These are phyloP conservation scores for Agonopterix arenella DNA, from an alignment of 2,888 invertebrate genomes.

Conservation along the genomic window DNA sequence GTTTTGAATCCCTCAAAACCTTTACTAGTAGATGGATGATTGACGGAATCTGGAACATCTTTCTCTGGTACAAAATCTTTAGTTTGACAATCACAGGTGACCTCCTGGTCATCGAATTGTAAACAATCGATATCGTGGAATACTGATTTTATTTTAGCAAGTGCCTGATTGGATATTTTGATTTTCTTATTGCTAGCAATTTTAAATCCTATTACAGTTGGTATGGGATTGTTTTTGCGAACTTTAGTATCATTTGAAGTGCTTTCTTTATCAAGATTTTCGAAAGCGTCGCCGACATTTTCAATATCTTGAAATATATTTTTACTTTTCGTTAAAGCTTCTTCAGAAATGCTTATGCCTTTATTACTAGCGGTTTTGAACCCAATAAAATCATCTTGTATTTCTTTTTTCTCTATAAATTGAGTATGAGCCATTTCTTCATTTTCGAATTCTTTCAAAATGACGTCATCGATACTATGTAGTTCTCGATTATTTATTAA, in stretches of 20 bases:
- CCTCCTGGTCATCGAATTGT: not conserved
- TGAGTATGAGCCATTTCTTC: constrained; percentile 30
- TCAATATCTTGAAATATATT: constrained; percentile 33
- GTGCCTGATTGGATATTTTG: constrained; percentile 29
- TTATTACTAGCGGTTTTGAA: constrained; percentile 38
- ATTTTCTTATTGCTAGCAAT: constrained; percentile 49
- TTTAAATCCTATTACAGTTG: constrained; percentile 30
- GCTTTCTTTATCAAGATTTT: too few relatives aligned
- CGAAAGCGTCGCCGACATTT: constrained; percentile 18
- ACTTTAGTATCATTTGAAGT: too few relatives aligned
- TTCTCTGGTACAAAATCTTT: too few relatives aligned
- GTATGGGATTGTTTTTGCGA: too few relatives aligned
- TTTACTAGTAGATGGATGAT: too few relatives aligned
- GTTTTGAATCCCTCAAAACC: too few relatives aligned
- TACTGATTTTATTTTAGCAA: constrained; percentile 24
- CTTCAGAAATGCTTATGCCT: constrained; percentile 27
- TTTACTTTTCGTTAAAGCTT: constrained; percentile 34
- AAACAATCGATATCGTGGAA: constrained; percentile 24
- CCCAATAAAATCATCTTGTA: constrained; percentile 3
- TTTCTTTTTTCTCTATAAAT: constrained; percentile 17
- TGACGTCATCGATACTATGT: constrained; percentile 10
- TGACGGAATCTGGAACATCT: too few relatives aligned
- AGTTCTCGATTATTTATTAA: too few relatives aligned
- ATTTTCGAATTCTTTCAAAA: constrained; percentile 14
- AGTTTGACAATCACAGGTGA: too few relatives aligned